Base-by-base conservation (phyloP, 1,140 invertebrate genomes). In the Papilio dardanus region DNA sequence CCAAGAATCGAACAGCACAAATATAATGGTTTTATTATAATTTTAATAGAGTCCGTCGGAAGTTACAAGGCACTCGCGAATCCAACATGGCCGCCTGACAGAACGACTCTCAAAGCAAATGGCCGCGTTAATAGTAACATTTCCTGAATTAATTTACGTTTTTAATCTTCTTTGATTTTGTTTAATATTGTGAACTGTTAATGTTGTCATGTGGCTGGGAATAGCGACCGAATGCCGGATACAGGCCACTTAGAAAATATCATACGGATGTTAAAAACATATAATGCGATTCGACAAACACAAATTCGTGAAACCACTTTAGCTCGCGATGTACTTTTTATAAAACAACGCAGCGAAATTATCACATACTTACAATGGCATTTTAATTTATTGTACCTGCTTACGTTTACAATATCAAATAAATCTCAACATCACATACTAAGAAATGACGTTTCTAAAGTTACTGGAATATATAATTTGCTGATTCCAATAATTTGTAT, bases 1-100 rank as follows among this genome's bases (percentile, higher is more conserved):
- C 71, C 10, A 16, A 3, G 10, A 76, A 65, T 50, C 19, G 28
- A 54, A 66, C 16, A 12, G 69, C 58, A 77, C 76, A 74, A 71
- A 35, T 71, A 30, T 71, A 33, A 62, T 71, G 73, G 76, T 78
- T 75, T 74, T 77, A 81, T 79, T 77, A 81, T 80, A 80, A 82
- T 84, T 84, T 83, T 81, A 79, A 82, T 80, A 81, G 79, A 82
- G 79, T 75, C 42, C 76, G 77, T 82, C 80, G 82, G 82, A 84
- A 84, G 81, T 83, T 40, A 71, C 35, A 42, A 50, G 76, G 69
- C 66, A 80, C 74, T 81, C 67, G 81, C 81, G 81, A 82, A 82
- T 82, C 78, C 74, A 82, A 83, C 76, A 81, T 79, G 77, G 79
- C 75, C 76, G 71, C 73, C 74, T 78, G 82, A 80, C 82, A 81